Base-by-base conservation (phyloP, 2,797 vertebrate genomes). In the Hemibagrus guttatus region DNA sequence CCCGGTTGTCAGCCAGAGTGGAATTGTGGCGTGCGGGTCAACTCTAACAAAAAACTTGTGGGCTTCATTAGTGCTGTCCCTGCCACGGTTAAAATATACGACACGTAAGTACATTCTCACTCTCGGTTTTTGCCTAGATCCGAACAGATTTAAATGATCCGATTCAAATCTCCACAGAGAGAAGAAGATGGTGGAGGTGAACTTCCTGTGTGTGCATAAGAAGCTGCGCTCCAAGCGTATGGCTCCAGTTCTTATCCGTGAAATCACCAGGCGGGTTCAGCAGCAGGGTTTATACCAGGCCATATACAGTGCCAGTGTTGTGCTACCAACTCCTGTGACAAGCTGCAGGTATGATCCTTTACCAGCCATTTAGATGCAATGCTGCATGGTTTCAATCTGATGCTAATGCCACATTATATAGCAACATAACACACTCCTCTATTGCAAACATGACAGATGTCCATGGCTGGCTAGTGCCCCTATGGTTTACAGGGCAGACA, bases 1-100 rank as follows among this genome's bases (percentile, higher is more conserved):
- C 98, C 98, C 0, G 96, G 97, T 89, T 97, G 97, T 96, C 93
- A 96, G 88, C 92, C 95, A 76, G 96, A 97, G 89, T 99, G 98
- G 97, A 96, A 98, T 92, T 98, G 97, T 5, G 98, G 97, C 16
- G 97, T 99, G 88, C 92, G 98, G 84, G 97, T 99, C 72, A 95
- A 97, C 82, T 92, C 96, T 85, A 99, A 97, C 93, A 96, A 96
- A 92, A 99, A 99, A 91, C 93, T 99, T 87, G 97, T 99, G 52
- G 98, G 98, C 75, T 99, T 99, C 93, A 97, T 99, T 85, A 97
- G 97, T 0, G 98, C 97, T 0, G 95, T 98, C 90, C 98, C 98
- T n/a, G 96, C 95, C 88, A 94, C 93, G 16, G 94, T 98, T 90
- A 94, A 95, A 81, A 95, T 98, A 93, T 97, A 97, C 26, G 96